Percentiles rank a stretch among this genome's conserved stretches.
Conservation (phyloP, 2,888 invertebrate species). For the Coelogynopora nodosa region DNA sequence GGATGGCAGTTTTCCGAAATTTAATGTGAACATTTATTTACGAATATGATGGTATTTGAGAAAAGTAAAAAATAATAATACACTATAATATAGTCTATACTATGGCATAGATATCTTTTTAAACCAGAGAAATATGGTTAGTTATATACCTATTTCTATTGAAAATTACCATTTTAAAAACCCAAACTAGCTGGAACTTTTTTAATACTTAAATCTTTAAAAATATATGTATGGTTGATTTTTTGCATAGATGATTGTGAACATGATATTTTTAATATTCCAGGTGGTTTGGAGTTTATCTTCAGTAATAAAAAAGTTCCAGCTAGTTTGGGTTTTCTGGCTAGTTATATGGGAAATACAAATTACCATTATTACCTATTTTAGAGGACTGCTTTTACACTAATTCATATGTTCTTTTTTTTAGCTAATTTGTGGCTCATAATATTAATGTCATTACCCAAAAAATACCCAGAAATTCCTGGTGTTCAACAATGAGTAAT, state of each 20-base stretch:
- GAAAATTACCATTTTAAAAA: no score
- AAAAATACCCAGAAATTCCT: background rate
- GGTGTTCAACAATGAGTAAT: background rate
- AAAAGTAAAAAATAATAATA: background rate
- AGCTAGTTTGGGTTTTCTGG: no score
- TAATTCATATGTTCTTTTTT: background rate
- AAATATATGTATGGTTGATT: background rate
- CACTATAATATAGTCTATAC: no score
- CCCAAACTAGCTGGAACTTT: no score
- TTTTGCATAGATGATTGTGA: background rate
- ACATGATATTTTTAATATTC: no score
- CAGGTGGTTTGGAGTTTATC: no score
- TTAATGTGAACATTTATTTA: background rate
- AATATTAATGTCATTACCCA: background rate
- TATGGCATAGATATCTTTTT: no score
- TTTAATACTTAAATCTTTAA: background rate
- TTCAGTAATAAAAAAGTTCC: no score
- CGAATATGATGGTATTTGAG: background rate
- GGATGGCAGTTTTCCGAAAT: background rate
- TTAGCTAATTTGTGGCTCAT: background rate
- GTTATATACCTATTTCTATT: no score
- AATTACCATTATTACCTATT: background rate
- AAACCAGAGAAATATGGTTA: no score
- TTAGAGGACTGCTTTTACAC: background rate
- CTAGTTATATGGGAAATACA: no score